Percentiles rank a stretch among this genome's conserved stretches.
phyloP scores from a whole-genome alignment of 2,113 vertebrate genomes.

The Phaetusa simplex region DNA sequence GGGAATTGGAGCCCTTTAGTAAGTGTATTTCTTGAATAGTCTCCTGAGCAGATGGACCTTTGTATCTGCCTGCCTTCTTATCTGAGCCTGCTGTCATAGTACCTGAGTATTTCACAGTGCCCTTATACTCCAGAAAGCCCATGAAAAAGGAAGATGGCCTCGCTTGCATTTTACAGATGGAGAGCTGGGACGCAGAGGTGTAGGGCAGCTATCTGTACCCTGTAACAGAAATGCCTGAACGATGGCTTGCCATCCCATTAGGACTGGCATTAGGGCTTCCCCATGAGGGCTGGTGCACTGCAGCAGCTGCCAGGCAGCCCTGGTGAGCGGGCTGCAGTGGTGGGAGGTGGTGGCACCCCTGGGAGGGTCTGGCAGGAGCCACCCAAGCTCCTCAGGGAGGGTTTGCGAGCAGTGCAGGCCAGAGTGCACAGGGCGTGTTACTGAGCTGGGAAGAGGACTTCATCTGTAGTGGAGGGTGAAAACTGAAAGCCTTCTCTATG shows the following conservation, averaged over 20 bases:
- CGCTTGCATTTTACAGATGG: not conserved
- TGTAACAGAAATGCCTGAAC: not conserved
- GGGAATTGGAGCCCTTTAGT: not conserved
- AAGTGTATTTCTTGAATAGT: not conserved
- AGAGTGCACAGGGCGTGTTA: rapidly evolving
- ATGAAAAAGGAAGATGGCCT: not conserved
- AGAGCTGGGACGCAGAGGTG: not conserved
- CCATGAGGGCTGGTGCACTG: rapidly evolving
- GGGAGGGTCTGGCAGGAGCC: not conserved
- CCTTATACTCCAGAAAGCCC: not conserved
- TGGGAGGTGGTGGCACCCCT: too few species aligned
- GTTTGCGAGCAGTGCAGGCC: not conserved
- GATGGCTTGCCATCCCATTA: not conserved
- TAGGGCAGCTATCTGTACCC: not conserved
- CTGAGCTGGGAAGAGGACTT: not conserved
- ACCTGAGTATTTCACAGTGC: not conserved
- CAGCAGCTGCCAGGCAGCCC: not conserved
- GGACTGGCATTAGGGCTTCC: not conserved
- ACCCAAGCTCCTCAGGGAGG: not conserved
- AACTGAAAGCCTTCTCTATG: not conserved
- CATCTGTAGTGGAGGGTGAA: not conserved
- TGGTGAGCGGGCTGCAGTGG: not conserved
- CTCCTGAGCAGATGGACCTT: not conserved
- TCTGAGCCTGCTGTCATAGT: not conserved
- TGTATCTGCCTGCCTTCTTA: not conserved